phyloP scores from a whole-genome alignment of 2,888 invertebrate genomes.

The Phania funesta region DNA sequence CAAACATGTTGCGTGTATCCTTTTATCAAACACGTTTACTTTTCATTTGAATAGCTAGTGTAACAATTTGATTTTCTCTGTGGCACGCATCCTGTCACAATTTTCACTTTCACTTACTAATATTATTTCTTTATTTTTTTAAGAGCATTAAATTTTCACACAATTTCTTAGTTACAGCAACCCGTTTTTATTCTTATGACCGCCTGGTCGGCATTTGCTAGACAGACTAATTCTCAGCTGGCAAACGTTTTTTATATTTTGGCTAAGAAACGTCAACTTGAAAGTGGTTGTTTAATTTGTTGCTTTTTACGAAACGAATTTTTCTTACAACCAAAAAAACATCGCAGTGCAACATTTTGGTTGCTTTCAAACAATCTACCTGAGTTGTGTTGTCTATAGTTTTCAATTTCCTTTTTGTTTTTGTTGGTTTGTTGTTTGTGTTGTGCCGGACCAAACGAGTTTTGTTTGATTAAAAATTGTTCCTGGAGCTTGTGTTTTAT shows the following conservation, averaged over 20 bases:
- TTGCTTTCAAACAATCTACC: conserved; percentile 4
- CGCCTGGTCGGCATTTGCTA: conserved; percentile 67
- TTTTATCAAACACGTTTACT: conserved; percentile 26
- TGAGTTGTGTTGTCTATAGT: not conserved
- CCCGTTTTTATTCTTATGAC: conserved; percentile 10
- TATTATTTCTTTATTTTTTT: not conserved
- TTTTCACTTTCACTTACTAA: conserved; percentile 36
- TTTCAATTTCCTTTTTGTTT: not conserved
- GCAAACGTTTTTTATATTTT: conserved; percentile 30
- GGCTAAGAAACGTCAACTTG: conserved; percentile 23
- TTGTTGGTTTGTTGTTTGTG: not conserved
- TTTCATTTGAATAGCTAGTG: not conserved
- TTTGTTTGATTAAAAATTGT: not conserved
- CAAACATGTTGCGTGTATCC: conserved; percentile 54
- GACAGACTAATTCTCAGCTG: conserved; percentile 57
- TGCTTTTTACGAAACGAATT: not conserved
- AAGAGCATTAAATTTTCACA: not conserved
- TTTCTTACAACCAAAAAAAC: conserved; percentile 18
- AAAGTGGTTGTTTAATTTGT: conserved; percentile 15
- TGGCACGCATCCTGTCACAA: not conserved
- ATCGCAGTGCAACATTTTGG: conserved; percentile 50
- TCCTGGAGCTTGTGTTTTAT: conserved; percentile 9
- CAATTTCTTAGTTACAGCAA: not conserved
- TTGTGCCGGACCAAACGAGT: not conserved
- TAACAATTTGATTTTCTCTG: not conserved